phyloP scores from a whole-genome alignment of 2,113 vertebrate species.

The Sinosuthora webbiana region DNA sequence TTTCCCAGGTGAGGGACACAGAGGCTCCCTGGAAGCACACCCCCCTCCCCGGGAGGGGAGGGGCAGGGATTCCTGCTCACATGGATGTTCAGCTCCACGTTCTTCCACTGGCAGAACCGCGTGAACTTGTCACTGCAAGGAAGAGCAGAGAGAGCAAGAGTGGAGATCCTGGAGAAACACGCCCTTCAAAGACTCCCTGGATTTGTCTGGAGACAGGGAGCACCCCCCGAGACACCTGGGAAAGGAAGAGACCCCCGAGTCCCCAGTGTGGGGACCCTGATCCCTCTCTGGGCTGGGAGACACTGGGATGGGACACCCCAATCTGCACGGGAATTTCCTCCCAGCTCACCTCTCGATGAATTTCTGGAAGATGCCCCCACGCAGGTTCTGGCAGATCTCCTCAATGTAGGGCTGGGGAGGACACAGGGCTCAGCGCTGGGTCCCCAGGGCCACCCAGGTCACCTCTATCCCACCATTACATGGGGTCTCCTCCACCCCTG shows the following conservation, averaged over 20 bases:
- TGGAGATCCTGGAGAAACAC: neutral
- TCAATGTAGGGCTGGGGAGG: constrained; percentile 75
- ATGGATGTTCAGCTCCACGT: constrained; percentile 80
- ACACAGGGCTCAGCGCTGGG: neutral
- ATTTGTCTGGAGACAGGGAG: neutral
- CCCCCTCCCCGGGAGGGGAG: neutral
- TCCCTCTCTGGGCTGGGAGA: neutral
- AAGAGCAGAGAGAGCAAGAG: neutral
- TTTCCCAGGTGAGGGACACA: neutral
- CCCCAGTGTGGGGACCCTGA: neutral
- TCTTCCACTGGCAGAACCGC: constrained; percentile 81
- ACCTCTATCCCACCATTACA: rapidly evolving
- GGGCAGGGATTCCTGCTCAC: constrained; percentile 54
- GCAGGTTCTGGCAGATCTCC: constrained; percentile 78
- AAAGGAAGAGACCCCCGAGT: neutral
- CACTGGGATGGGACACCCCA: neutral
- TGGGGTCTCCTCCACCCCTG: neutral
- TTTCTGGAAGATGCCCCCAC: constrained; percentile 76
- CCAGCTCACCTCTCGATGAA: constrained; percentile 78
- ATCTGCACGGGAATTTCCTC: rapidly evolving
- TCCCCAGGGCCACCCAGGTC: neutral
- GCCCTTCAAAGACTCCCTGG: neutral
- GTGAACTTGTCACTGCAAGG: constrained; percentile 78
- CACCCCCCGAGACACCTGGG: neutral
- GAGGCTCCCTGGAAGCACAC: neutral